Base-by-base conservation (phyloP, 2,888 invertebrate genomes). In the Pristionchus mayeri region DNA sequence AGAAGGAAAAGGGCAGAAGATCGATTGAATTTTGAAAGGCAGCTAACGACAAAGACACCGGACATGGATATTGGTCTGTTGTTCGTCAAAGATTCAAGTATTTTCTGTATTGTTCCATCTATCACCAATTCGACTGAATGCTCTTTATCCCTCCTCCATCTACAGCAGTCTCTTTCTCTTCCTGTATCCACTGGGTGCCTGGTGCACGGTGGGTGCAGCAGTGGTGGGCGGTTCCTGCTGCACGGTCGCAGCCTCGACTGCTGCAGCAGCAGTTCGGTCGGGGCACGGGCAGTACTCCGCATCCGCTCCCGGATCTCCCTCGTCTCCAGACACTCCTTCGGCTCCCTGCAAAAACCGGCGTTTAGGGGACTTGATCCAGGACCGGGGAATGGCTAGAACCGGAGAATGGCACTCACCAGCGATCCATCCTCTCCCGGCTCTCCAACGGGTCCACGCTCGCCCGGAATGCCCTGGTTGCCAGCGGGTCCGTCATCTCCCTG, bases 401-500 rank as follows among this genome's bases (percentile, higher is more conserved):
- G 79, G 54, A n/a, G n/a, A 71, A 9, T 71, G 40, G 67, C 63
- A 44, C 81, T 60, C 30, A 84, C 84, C 50, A 75, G 71, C 9
- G 21, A 86, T 83, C 88, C 88, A 83, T 90, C 88, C 71, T 89
- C 90, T 86, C 90, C 90, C 87, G 88, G 87, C 67, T 87, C 88
- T 87, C 90, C 90, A 52, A 86, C 87, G 78, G 89, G 88, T 86
- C 90, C 90, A 52, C 90, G 87, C 85, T 90, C 90, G 88, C 90
- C 90, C 30, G 90, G 90, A 85, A 88, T 87, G 85, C 90, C 90
- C 44, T 87, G 85, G 52, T 87, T 87, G 57, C 88, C 90, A 27
- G 85, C 84, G 9, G 88, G 88, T 87, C 88, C 89, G 50, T 85
- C 85, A 50, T 67, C 76, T 27, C 67, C 78, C 78, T 80, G 34